Evolutionary conservation across 2,113 vertebrate genomes (phyloP).

Genomic region (Oceanodroma tethys): DNA sequence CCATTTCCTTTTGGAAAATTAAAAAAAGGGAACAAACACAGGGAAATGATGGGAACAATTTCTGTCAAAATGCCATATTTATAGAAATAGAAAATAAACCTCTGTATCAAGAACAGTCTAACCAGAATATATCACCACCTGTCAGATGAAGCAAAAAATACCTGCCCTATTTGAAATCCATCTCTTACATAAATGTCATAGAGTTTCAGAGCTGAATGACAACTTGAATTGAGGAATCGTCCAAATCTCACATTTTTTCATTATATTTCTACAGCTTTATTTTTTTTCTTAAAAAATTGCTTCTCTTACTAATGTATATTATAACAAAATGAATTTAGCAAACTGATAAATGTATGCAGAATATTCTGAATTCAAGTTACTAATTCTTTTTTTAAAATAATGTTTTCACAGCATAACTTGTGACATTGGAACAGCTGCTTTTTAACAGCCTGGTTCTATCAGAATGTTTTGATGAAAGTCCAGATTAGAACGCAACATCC

Average conservation of each 20-base stretch:
- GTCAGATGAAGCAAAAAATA: not conserved
- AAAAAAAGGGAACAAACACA: not conserved
- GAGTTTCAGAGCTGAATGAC: not conserved
- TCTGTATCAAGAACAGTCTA: not conserved
- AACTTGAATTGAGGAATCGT: not conserved
- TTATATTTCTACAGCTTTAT: not conserved
- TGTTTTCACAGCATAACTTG: not conserved
- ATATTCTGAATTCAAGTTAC: not conserved
- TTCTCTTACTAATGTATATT: not conserved
- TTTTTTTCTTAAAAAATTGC: not conserved
- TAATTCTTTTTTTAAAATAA: not conserved
- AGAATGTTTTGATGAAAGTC: not conserved
- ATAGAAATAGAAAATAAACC: not conserved
- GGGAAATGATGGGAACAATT: not conserved
- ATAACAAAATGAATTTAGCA: not conserved
- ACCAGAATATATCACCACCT: not conserved
- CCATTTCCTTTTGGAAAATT: not conserved
- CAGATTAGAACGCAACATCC: not conserved
- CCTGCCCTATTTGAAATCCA: not conserved
- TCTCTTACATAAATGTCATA: not conserved
- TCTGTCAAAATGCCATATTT: not conserved
- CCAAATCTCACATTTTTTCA: not conserved
- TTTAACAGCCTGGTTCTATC: not conserved
- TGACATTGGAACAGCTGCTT: not conserved
- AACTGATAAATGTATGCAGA: not conserved